Percentiles rank a stretch among this genome's conserved stretches.
Conservation (phyloP, 35 echinoderm and acorn worm genomes). For the Hemicentrotus pulcherrimus region DNA sequence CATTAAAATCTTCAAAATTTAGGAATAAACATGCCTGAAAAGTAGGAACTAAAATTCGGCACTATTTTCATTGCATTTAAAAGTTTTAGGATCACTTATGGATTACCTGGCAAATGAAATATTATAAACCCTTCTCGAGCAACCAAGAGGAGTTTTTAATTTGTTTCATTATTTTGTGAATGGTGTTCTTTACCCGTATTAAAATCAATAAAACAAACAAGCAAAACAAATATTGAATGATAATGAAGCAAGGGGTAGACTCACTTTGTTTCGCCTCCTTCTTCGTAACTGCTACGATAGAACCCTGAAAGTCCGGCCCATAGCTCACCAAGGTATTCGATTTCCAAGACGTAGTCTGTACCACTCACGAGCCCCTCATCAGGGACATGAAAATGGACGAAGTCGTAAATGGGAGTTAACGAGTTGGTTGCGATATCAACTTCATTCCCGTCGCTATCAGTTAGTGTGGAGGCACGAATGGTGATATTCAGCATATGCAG, state of each 20-base stretch:
- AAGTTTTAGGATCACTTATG: no score
- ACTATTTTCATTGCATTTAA: no score
- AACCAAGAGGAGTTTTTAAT: no score
- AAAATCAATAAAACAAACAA: no score
- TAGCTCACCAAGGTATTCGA: slow-evolving; percentile 76
- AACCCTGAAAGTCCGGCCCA: slow-evolving; percentile 72
- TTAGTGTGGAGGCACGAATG: slow-evolving; percentile 20
- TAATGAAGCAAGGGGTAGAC: background rate
- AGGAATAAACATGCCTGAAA: no score
- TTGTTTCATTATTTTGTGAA: no score
- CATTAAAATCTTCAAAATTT: no score
- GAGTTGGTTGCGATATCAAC: background rate
- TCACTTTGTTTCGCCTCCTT: background rate
- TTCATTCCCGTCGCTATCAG: background rate
- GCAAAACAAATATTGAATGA: no score
- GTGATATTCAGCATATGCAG: slow-evolving; percentile 72
- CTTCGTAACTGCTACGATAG: slow-evolving; percentile 76
- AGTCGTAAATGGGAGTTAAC: slow-evolving; percentile 50
- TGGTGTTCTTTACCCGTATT: no score
- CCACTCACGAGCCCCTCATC: background rate
- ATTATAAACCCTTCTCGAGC: no score
- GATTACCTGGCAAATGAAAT: no score
- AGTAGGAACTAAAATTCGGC: no score
- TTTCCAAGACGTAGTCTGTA: slow-evolving; percentile 50
- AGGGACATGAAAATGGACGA: slow-evolving; percentile 64